Evolutionary conservation across 2,797 vertebrate species (phyloP).

Genomic region (Ptychadena robeensis): DNA sequence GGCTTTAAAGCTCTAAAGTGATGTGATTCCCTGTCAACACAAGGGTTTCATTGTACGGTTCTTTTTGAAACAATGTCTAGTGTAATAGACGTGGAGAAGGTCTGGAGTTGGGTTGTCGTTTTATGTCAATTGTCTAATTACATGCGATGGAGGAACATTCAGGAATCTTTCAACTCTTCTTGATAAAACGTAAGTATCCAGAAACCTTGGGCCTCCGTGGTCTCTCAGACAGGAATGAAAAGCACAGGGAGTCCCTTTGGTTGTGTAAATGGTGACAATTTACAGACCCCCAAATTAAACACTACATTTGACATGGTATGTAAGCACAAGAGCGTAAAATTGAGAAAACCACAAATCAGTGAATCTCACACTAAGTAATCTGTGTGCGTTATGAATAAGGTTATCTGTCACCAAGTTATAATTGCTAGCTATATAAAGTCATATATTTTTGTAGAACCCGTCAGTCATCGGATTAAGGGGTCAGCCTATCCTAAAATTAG

Average conservation of each 20-base stretch:
- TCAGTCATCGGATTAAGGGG: background rate
- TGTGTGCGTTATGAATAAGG: background rate
- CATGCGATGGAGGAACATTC: constrained; percentile 24
- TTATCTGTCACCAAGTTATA: background rate
- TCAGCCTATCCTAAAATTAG: background rate
- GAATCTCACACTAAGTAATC: background rate
- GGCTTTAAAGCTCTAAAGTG: constrained; percentile 6
- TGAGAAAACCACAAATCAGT: background rate
- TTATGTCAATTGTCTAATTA: constrained; percentile 58
- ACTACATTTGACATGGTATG: background rate
- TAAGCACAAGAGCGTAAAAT: background rate
- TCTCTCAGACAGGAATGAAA: background rate
- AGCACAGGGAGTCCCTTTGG: background rate
- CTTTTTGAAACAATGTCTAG: constrained; percentile 43
- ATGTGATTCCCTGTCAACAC: constrained; percentile 30
- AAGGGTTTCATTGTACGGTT: constrained; percentile 51
- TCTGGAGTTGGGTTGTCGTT: constrained; percentile 38
- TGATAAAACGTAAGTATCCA: constrained; percentile 48
- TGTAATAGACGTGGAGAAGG: constrained; percentile 22
- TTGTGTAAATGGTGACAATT: background rate
- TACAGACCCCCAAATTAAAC: background rate
- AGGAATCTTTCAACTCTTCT: constrained; percentile 55
- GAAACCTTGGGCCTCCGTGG: constrained; percentile 6
- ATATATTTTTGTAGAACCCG: background rate
- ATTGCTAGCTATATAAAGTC: background rate